Evolutionary conservation across 2,113 vertebrate genomes (phyloP), one percentile per base, ranked within the genome.

Genomic region (Salvator merianae): DNA sequence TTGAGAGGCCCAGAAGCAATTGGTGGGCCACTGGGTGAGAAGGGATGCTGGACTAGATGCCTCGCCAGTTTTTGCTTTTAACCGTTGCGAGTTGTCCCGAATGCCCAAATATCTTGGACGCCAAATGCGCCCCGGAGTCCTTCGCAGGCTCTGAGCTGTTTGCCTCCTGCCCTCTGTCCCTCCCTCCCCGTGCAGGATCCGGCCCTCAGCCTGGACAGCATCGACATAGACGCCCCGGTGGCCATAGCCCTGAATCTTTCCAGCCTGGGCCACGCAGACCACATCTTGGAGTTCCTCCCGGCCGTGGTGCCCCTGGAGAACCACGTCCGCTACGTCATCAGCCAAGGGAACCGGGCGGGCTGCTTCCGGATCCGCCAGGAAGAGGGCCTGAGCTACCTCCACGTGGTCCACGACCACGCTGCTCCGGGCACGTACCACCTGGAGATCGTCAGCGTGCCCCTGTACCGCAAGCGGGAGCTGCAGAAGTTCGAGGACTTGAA

Each of bases 261-360:
- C 0, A 83, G 86, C 28, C 94, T 99, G 90, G 95, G 95, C 38
- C 97, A 91, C 90, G 95, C 95, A n/a, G 92, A 98, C 91, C 97
- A 97, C 50, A 97, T 99, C 69, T 94, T 99, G 66, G 97, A 98
- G 94, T 95, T 99, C 0, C 93, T 97, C 70, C 98, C 98, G 0
- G 97, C 97, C 0, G 88, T 99, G 92, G 95, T 96, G 87, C 94
- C 97, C 0, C 94, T 97, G 91, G 96, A 97, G 93, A 95, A 96
- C 88, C 96, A 94, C 0, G 92, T 98, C 13, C 94, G 95, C 47
- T 99, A 99, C 1, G 62, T 97, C 28, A 97, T 99, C 91, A 91
- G 97, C 16, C 96, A 93, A 0, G 97, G 98, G 82, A 98, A 98
- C 1, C 83, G 94, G 4, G 93, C 91, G 0, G 96, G 97, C 86